A percentile compares a stretch with the other conserved stretches of the same genome.
These are phyloP conservation scores for Hyphantria cunea DNA, from an alignment of 1,140 invertebrate genomes.

Conservation along the genomic window DNA sequence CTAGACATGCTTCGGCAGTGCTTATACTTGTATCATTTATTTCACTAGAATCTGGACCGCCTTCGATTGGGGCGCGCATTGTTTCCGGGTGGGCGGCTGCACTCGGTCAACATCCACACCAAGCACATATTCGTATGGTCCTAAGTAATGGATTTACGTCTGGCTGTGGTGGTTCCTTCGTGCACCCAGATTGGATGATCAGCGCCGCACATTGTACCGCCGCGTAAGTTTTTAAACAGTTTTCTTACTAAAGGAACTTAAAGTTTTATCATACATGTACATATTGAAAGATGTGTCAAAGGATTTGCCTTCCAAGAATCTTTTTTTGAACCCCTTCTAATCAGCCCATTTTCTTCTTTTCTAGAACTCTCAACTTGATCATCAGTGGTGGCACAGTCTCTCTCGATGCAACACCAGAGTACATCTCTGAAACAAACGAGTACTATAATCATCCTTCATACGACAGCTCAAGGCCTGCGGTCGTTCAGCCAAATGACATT, in stretches of 20 bases:
- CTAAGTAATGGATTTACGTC: conserved; percentile 44
- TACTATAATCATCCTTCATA: conserved; percentile 63
- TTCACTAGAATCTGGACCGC: background rate
- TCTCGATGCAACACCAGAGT: conserved; percentile 40
- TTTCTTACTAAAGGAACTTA: background rate
- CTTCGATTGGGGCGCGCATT: conserved; percentile 43
- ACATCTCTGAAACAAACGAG: conserved; percentile 47
- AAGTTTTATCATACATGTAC: too few species aligned
- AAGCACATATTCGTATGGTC: conserved; percentile 71
- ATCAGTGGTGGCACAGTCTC: conserved; percentile 55
- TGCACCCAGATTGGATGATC: conserved; percentile 81
- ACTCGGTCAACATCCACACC: conserved; percentile 80
- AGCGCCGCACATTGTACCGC: conserved; percentile 85
- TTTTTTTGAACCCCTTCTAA: background rate
- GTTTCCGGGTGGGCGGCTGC: conserved; percentile 66
- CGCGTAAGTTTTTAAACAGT: conserved; percentile 44
- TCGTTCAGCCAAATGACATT: conserved; percentile 65
- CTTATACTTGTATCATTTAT: too few species aligned
- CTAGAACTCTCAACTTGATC: conserved; percentile 48
- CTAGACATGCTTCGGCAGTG: too few species aligned
- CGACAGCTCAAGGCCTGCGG: conserved; percentile 31
- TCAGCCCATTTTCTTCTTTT: background rate
- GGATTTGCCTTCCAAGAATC: too few species aligned
- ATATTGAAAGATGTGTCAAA: too few species aligned
- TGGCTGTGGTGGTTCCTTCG: conserved; percentile 83